Conservation (phyloP, 2,797 vertebrate species). For the Sebastiscus albofasciatus region DNA sequence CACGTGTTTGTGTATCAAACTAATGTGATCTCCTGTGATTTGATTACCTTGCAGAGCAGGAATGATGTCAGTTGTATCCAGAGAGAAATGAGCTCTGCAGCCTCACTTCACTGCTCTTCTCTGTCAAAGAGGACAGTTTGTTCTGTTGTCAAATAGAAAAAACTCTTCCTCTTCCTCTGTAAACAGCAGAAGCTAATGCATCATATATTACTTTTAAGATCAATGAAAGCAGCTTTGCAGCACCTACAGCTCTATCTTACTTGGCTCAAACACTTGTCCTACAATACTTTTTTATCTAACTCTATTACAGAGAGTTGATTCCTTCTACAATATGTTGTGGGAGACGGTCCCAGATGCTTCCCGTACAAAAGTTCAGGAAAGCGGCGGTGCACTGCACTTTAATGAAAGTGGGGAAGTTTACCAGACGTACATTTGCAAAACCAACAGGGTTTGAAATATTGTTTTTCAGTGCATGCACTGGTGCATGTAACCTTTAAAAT, state of each 20-base stretch:
- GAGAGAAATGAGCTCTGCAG: conserved; percentile 20
- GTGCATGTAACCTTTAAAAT: not conserved
- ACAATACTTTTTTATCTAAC: not conserved
- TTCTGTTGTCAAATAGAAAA: not conserved
- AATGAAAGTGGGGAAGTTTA: not conserved
- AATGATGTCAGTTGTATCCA: conserved; percentile 20
- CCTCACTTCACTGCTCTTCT: conserved; percentile 13
- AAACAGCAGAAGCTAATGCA: not conserved
- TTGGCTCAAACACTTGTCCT: not conserved
- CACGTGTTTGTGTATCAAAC: conserved; percentile 10
- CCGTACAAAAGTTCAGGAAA: not conserved
- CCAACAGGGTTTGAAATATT: not conserved
- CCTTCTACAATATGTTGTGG: not conserved
- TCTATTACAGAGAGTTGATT: conserved; percentile 7
- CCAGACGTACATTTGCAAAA: not conserved
- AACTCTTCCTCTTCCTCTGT: not conserved
- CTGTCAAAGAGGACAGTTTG: not conserved
- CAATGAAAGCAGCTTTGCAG: not conserved
- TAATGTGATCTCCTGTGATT: conserved; percentile 37
- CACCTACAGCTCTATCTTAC: not conserved
- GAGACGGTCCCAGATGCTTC: not conserved
- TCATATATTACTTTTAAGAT: not conserved
- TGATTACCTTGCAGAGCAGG: conserved; percentile 28
- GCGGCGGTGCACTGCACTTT: not conserved
- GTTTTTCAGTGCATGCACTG: not conserved